phyloP scores from a whole-genome alignment of 2,888 invertebrate species.

The Dromius quadrimaculatus region DNA sequence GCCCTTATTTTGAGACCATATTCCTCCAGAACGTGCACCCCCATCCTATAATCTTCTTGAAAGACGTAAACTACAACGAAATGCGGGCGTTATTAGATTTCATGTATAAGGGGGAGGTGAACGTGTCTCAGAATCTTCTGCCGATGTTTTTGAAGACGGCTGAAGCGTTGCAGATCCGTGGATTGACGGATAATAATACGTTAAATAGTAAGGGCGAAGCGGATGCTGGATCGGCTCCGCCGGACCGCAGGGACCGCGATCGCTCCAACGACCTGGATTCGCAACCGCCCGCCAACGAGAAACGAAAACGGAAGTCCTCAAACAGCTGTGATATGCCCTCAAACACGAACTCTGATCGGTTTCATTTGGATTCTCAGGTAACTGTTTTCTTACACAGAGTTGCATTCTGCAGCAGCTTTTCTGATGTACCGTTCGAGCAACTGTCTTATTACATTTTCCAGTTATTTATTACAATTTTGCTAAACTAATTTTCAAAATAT shows the following conservation, averaged over 20 bases:
- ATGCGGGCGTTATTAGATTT: constrained; percentile 91
- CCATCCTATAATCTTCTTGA: constrained; percentile 92
- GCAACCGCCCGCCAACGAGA: constrained; percentile 64
- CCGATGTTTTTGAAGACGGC: constrained; percentile 93
- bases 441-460: background rate
- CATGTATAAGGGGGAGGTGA: constrained; percentile 86
- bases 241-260: constrained; percentile 61
- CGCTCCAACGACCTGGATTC: constrained; percentile 61
- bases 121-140: constrained; percentile 91
- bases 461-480: background rate
- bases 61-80: constrained; percentile 90
- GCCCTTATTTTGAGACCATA: constrained; percentile 93
- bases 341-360: constrained; percentile 73
- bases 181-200: constrained; percentile 87
- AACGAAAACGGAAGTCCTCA: constrained; percentile 75
- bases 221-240: constrained; percentile 56
- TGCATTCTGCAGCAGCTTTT: constrained; percentile 7
- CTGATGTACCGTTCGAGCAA: constrained; percentile 17
- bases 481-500: no score
- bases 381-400: constrained; percentile 47
- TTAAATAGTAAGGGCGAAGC: constrained; percentile 66
- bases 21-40: constrained; percentile 90
- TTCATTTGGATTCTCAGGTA: constrained; percentile 78
- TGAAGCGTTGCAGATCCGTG: constrained; percentile 90
- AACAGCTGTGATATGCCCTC: constrained; percentile 77